Conservation (phyloP, 1,140 invertebrate species). For the Brachionus calyciflorus region DNA sequence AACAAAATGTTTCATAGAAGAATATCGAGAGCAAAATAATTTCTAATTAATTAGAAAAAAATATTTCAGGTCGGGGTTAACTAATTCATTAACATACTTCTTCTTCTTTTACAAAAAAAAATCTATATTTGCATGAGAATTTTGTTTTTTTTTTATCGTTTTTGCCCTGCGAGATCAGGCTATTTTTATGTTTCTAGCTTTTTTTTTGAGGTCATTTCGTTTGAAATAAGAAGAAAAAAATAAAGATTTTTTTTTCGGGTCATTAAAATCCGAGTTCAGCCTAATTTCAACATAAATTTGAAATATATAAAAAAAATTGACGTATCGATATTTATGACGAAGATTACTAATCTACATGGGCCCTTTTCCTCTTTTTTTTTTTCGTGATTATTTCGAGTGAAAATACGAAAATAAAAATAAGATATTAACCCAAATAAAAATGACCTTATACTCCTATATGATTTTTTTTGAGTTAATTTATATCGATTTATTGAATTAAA, state of each 20-base stretch:
- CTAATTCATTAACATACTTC: slow-evolving; percentile 41
- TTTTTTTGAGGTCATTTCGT: slow-evolving; percentile 23
- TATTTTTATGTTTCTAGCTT: neutral
- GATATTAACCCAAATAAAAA: no score
- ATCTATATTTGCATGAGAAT: slow-evolving; percentile 39
- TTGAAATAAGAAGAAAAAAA: no score
- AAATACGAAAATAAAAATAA: no score
- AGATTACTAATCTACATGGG: no score
- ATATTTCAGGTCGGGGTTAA: slow-evolving; percentile 42
- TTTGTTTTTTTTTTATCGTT: neutral
- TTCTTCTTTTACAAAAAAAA: slow-evolving; percentile 14
- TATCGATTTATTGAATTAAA: no score
- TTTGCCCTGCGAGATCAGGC: slow-evolving; percentile 3
- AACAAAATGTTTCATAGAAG: no score
- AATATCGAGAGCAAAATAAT: no score
- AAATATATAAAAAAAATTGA: slow-evolving; percentile 25
- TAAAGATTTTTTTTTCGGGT: slow-evolving; percentile 36
- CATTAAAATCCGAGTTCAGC: slow-evolving; percentile 25
- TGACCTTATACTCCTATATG: no score
- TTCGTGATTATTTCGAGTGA: no score
- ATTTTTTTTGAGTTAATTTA: no score
- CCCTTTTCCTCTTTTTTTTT: no score
- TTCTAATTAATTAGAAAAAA: slow-evolving; percentile 17
- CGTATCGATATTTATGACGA: slow-evolving; percentile 2
- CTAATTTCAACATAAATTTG: slow-evolving; percentile 7